Percentiles rank a stretch among this genome's conserved stretches.
phyloP scores from a whole-genome alignment of 2,797 vertebrate species.

The Falco biarmicus region DNA sequence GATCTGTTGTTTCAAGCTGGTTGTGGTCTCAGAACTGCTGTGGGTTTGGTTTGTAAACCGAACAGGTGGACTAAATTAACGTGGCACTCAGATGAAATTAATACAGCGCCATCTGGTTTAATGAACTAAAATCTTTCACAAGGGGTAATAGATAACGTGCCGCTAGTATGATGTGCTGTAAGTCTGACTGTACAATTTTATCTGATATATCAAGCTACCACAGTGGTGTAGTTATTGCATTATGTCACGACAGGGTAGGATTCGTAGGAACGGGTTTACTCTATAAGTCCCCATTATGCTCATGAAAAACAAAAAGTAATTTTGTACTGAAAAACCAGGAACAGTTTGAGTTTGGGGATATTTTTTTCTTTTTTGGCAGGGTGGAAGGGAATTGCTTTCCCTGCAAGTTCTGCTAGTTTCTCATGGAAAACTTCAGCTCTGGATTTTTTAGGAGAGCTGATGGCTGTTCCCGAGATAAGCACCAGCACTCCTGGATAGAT shows the following conservation, averaged over 20 bases:
- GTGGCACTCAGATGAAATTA: not conserved
- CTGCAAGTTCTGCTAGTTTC: not conserved
- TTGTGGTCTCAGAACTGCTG: not conserved
- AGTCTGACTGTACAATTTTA: not conserved
- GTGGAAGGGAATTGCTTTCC: not conserved
- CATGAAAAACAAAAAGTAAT: not conserved
- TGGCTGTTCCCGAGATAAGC: not conserved
- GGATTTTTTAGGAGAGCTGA: not conserved
- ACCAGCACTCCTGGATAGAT: not conserved
- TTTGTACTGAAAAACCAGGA: not conserved
- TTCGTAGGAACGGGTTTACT: rapidly evolving
- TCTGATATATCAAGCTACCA: not conserved
- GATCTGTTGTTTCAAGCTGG: not conserved
- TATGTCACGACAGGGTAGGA: not conserved
- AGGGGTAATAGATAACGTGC: not conserved
- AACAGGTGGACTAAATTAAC: not conserved
- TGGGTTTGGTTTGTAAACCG: not conserved
- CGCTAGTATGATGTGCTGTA: not conserved
- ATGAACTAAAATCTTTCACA: not conserved
- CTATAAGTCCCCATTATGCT: not conserved
- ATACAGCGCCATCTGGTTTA: not conserved
- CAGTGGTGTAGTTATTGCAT: not conserved
- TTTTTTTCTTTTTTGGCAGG: not conserved
- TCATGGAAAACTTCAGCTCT: not conserved
- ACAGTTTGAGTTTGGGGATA: not conserved